phyloP scores from a whole-genome alignment of 2,888 invertebrate species.

The Drepanosiphum platanoidis region DNA sequence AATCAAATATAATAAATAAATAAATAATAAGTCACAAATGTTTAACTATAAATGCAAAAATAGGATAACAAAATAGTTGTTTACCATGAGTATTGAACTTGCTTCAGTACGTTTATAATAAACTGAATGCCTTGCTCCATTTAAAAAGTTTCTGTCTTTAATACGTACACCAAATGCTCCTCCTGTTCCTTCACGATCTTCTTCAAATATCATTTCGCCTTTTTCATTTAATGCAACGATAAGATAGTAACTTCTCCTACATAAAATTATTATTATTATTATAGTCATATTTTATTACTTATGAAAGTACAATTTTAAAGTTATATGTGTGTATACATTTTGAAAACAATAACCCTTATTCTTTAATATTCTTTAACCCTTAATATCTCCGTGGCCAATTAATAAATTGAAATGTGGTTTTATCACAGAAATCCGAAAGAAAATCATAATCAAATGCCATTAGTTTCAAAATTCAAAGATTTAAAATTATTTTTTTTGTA shows the following conservation, averaged over 20 bases:
- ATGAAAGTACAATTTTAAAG: background rate
- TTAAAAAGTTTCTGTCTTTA: slow-evolving; percentile 81
- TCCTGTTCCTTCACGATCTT: slow-evolving; percentile 81
- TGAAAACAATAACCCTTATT: background rate
- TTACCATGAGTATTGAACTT: slow-evolving; percentile 73
- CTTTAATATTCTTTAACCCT: background rate
- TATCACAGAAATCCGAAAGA: no score
- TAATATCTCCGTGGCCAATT: background rate
- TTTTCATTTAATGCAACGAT: slow-evolving; percentile 84
- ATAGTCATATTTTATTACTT: background rate
- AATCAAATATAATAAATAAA: background rate
- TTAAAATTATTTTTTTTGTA: no score
- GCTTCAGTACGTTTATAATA: slow-evolving; percentile 76
- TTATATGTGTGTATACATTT: background rate
- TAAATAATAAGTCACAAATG: no score
- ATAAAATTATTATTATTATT: slow-evolving; percentile 63
- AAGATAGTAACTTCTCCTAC: slow-evolving; percentile 83
- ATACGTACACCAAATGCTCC: slow-evolving; percentile 79
- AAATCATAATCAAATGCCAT: no score
- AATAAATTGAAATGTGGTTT: no score
- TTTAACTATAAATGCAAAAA: background rate
- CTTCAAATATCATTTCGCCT: slow-evolving; percentile 85
- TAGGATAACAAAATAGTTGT: slow-evolving; percentile 36
- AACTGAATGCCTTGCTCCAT: slow-evolving; percentile 83
- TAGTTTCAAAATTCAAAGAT: no score